Percentiles rank a stretch among this genome's conserved stretches.
Evolutionary conservation across 2,113 vertebrate species (phyloP).

Genomic region (Tapirus terrestris): DNA sequence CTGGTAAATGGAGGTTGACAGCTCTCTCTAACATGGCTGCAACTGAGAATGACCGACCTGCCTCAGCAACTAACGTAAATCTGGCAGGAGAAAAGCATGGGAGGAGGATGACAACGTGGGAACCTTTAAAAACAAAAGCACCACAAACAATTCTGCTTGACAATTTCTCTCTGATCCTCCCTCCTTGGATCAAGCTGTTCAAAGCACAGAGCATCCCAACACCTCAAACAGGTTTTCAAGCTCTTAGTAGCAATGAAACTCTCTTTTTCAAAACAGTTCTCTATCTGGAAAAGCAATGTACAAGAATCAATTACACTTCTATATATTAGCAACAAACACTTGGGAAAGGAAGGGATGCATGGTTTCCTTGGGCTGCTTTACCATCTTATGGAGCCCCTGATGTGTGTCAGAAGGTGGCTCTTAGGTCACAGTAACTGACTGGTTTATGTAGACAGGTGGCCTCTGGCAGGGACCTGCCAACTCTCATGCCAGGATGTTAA

Average conservation of each 20-base stretch:
- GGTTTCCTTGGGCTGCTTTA: background rate
- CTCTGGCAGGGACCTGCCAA: background rate
- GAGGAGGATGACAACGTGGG: background rate
- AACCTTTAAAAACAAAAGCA: background rate
- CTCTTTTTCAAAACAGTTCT: background rate
- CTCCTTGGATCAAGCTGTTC: background rate
- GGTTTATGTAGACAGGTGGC: background rate
- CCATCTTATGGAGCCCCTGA: too few species aligned
- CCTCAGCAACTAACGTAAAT: background rate
- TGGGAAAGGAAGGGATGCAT: background rate
- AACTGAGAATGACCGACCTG: background rate
- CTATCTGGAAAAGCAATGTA: background rate
- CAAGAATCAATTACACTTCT: background rate
- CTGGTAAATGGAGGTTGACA: conserved; percentile 55
- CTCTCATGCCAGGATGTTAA: background rate
- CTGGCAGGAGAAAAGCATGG: background rate
- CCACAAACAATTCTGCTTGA: background rate
- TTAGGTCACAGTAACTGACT: background rate
- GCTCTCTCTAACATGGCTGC: conserved; percentile 18
- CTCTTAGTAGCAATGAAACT: background rate
- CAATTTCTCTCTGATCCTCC: background rate
- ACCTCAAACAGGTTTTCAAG: background rate
- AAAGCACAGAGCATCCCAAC: background rate
- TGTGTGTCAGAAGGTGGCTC: background rate
- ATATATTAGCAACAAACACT: background rate